These are phyloP conservation scores for Apodemia mormo DNA, from an alignment of 2,888 invertebrate species.

Conservation along the genomic window DNA sequence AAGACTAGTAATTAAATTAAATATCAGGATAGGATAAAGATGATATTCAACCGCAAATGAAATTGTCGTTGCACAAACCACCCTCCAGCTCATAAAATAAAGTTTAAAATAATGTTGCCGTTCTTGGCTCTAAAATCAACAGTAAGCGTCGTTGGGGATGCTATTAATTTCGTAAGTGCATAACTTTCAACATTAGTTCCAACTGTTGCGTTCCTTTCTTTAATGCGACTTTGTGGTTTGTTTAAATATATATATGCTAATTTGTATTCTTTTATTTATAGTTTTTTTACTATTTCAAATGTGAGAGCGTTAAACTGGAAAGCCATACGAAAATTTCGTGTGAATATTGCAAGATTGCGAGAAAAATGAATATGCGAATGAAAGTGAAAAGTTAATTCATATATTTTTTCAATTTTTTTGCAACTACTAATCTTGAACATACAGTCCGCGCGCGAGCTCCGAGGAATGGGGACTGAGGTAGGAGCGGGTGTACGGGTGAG, in stretches of 20 bases:
- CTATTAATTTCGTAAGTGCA: slow-evolving; percentile 25
- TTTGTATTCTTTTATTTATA: slow-evolving; percentile 1
- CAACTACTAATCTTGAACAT: too few relatives aligned
- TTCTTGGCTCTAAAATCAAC: neutral
- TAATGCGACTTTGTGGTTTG: slow-evolving; percentile 23
- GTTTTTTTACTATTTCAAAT: neutral
- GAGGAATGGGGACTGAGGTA: too few relatives aligned
- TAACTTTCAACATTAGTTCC: slow-evolving; percentile 42
- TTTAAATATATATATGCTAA: slow-evolving; percentile 13
- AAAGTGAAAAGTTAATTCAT: neutral
- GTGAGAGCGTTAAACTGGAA: neutral
- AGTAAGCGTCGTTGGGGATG: slow-evolving; percentile 14
- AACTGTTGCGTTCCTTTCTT: slow-evolving; percentile 32
- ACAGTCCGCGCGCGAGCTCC: too few relatives aligned
- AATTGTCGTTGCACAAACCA: neutral
- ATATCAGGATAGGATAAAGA: neutral
- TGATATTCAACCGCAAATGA: slow-evolving; percentile 1
- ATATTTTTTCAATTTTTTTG: neutral
- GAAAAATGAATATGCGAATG: neutral
- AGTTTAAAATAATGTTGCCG: neutral
- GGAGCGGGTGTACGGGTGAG: too few relatives aligned
- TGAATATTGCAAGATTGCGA: neutral
- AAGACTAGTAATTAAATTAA: neutral
- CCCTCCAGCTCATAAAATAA: neutral
- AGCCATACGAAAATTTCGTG: neutral